Base-by-base conservation (phyloP, 2,888 invertebrate species). In the Psococerastis gibbosa region DNA sequence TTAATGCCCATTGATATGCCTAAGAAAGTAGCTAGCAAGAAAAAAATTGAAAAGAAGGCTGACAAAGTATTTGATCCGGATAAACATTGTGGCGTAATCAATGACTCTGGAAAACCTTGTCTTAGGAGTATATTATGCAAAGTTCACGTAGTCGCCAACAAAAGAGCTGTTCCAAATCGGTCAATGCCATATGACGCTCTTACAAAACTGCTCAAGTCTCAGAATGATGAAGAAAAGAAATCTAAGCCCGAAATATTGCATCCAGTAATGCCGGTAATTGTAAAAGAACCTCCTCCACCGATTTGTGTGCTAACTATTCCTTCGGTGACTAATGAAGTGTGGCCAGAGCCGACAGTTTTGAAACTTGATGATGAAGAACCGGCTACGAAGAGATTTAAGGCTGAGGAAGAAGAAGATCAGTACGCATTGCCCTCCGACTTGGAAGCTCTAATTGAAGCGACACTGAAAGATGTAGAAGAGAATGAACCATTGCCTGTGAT, bases 51-150 rank as follows among this genome's bases (percentile, higher is more conserved):
- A 49, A 67, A 80, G 47, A 78, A 81, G 56, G 18, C 11, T 3
- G 38, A 38, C 22, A 38, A 38, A 18, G 22, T 38, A 13, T 84
- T 78, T 62, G 80, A 84, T 60, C 75, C 84, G n/a, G 77, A 84
- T 57, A 73, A 78, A 51, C 84, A 84, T 57, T 84, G 84, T 58
- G 85, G 84, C 2, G 83, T 83, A 15, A 61, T 71, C 52, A 73
- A 70, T 44, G 78, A 76, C 49, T 73, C 69, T 48, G 67, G 67
- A 3, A 74, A 75, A 53, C 79, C 79, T 0, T 85, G 84, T 59
- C 81, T 81, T 43, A 65, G 83, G 47, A 82, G 83, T 16, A 68
- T 84, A 45, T 83, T 83, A 34, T 77, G 73, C 54, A 74, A 73
- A 55, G 70, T 72, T 31, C 74, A 74, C 57, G 17, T 20, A 18